These are phyloP conservation scores for Cephus spinipes DNA, from an alignment of 2,888 invertebrate genomes.

Conservation along the genomic window DNA sequence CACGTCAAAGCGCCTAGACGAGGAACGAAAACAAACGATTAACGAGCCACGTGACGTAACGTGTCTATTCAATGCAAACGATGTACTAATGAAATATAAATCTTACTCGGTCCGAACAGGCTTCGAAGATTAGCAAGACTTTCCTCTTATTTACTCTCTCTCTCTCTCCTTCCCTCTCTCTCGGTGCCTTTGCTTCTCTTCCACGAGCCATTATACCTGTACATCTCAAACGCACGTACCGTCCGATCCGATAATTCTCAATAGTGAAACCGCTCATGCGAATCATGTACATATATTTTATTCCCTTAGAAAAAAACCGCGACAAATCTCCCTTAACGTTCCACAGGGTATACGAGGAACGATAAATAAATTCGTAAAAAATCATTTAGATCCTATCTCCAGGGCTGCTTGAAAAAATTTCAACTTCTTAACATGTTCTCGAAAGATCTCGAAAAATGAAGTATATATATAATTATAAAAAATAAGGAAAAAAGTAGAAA, in stretches of 20 bases:
- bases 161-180: not conserved
- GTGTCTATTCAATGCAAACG: conserved; percentile 54
- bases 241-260: not conserved
- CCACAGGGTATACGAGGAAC: not conserved
- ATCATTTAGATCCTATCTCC: not conserved
- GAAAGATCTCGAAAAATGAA: not conserved
- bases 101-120: conserved; percentile 37
- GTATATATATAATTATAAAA: not conserved
- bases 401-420: too few relatives aligned
- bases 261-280: not conserved
- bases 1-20: conserved; percentile 32
- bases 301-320: not conserved
- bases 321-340: not conserved
- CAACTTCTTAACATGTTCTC: too few relatives aligned
- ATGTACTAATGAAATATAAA: conserved; percentile 58
- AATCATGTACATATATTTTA: not conserved
- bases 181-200: not conserved
- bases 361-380: not conserved
- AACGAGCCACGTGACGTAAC: conserved; percentile 50
- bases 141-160: not conserved
- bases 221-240: not conserved
- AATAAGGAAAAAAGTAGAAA: not conserved
- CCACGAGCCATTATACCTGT: not conserved
- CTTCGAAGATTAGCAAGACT: not conserved
- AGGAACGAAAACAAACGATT: conserved; percentile 56